Conservation (phyloP, 2,113 vertebrate species). For the Crotalus tigris region DNA sequence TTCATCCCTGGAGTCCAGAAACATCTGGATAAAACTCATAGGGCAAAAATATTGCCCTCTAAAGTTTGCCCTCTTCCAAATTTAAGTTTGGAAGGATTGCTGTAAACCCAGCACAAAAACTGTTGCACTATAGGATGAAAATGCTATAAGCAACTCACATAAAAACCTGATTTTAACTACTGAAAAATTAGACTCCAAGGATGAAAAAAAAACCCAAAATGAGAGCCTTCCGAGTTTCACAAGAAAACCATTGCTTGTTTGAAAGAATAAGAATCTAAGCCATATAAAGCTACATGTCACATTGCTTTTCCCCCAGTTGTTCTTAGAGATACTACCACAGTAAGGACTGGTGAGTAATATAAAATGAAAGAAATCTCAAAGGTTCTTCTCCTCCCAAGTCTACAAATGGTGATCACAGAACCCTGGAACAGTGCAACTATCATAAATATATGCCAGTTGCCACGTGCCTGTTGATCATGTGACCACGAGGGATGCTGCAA, state of each 20-base stretch:
- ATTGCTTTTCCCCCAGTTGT: not conserved
- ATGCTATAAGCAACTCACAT: not conserved
- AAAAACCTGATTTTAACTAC: not conserved
- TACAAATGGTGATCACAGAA: not conserved
- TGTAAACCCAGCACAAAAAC: not conserved
- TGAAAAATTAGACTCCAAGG: not conserved
- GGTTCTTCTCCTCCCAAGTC: not conserved
- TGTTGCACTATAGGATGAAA: not conserved
- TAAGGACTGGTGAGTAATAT: not conserved
- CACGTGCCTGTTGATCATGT: not conserved
- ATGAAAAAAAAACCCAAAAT: not conserved
- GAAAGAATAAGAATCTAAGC: not conserved
- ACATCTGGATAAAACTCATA: not conserved
- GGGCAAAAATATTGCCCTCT: not conserved
- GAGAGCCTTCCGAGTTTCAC: not conserved
- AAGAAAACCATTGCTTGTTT: constrained; percentile 5
- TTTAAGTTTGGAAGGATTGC: constrained; percentile 4
- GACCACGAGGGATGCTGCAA: not conserved
- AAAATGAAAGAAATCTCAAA: not conserved
- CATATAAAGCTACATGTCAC: not conserved
- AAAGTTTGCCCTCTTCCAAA: constrained; percentile 3
- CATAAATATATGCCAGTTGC: not conserved
- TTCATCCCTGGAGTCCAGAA: not conserved
- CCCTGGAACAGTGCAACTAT: not conserved
- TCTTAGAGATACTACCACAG: not conserved